Evolutionary conservation across 2,888 invertebrate genomes (phyloP).

Genomic region (Phengaris alcon): DNA sequence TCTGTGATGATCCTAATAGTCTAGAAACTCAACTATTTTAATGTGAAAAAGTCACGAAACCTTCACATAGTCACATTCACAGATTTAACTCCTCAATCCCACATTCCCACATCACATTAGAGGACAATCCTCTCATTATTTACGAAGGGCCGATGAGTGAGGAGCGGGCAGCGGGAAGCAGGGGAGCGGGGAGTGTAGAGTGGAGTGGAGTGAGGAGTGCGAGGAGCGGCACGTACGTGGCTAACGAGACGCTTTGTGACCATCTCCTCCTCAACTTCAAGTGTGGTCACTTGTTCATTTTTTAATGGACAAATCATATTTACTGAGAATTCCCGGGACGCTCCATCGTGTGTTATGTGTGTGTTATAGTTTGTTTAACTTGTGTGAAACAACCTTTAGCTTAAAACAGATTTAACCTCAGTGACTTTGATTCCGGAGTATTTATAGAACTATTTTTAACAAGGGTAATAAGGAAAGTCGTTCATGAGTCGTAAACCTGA

Average conservation of each 20-base stretch:
- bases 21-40: neutral
- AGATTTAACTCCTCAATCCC: constrained; percentile 49
- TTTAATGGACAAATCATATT: constrained; percentile 78
- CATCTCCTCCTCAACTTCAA: constrained; percentile 64
- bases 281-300: constrained; percentile 74
- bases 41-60: neutral
- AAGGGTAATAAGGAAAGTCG: neutral
- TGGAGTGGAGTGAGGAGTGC: constrained; percentile 67
- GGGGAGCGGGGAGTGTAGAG: neutral
- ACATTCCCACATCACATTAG: constrained; percentile 47
- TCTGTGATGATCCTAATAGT: neutral
- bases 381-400: constrained; percentile 4
- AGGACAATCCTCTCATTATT: constrained; percentile 74
- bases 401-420: neutral
- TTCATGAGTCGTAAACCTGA: no score
- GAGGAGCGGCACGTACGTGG: constrained; percentile 76
- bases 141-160: constrained; percentile 69
- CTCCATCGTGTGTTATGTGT: constrained; percentile 38
- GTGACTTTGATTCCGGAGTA: neutral
- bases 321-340: constrained; percentile 60
- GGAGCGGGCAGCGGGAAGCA: neutral
- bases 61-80: neutral
- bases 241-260: constrained; percentile 80
- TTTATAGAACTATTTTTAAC: constrained; percentile 2
- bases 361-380: neutral